A percentile compares a stretch with the other conserved stretches of the same genome.
Conservation (phyloP, 2,888 invertebrate genomes). For the Scaptomyza tumidula region DNA sequence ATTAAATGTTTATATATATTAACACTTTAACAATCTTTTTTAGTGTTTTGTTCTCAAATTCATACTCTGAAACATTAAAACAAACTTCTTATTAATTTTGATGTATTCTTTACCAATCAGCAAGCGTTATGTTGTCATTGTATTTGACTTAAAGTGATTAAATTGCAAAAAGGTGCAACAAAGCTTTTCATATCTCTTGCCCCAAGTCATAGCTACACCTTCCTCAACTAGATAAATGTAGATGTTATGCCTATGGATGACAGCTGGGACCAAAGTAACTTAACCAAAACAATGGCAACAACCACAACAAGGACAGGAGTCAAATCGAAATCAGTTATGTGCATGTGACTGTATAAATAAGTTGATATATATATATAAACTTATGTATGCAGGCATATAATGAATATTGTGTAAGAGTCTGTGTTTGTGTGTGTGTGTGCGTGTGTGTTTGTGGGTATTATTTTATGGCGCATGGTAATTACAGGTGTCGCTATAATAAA, state of each 20-base stretch:
- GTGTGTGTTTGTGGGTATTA: constrained; percentile 59
- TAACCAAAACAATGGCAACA: constrained; percentile 22
- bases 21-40: too few species aligned
- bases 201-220: constrained; percentile 5
- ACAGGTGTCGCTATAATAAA: constrained; percentile 80
- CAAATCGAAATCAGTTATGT: constrained; percentile 25
- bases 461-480: constrained; percentile 81
- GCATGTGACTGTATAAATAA: constrained; percentile 27
- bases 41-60: too few species aligned
- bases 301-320: constrained; percentile 16
- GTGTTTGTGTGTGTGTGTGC: constrained; percentile 14
- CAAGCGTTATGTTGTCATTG: too few species aligned
- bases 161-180: constrained; percentile 29
- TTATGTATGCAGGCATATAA: constrained; percentile 10
- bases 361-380: not conserved
- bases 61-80: too few species aligned
- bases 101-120: too few species aligned
- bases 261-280: constrained; percentile 12
- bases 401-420: constrained; percentile 7
- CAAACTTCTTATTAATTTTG: too few species aligned
- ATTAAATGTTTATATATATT: too few species aligned
- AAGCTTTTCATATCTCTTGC: constrained; percentile 37
- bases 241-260: constrained; percentile 5
- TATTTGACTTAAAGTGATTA: not conserved
- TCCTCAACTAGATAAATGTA: constrained; percentile 3